A percentile compares a stretch with the other conserved stretches of the same genome.
Evolutionary conservation across 2,797 vertebrate genomes (phyloP).

Genomic region (Emys orbicularis): DNA sequence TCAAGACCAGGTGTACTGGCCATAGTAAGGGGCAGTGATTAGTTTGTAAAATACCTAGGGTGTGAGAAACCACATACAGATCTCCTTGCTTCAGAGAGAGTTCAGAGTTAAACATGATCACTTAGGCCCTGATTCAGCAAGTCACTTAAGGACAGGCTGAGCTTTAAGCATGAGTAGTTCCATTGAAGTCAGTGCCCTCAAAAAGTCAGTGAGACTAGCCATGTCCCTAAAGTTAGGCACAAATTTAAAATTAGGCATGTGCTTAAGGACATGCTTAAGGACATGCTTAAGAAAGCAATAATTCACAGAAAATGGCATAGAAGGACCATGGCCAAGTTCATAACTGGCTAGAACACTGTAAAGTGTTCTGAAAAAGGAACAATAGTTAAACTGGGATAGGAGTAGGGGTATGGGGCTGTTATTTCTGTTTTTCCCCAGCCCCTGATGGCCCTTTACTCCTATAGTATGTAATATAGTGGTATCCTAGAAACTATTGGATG

Average conservation of each 20-base stretch:
- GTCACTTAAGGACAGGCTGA: neutral
- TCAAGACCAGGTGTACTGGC: neutral
- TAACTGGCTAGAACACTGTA: neutral
- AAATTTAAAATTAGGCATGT: neutral
- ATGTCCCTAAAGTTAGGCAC: neutral
- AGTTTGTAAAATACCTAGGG: neutral
- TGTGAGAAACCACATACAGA: neutral
- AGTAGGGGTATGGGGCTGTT: neutral
- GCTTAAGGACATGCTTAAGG: neutral
- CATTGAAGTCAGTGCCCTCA: rapidly evolving
- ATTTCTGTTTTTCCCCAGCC: constrained; percentile 34
- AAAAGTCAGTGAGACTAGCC: neutral
- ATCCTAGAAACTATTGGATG: constrained; percentile 21
- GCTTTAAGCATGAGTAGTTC: neutral
- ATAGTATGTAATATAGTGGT: neutral
- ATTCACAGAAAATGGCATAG: neutral
- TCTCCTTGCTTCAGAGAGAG: neutral
- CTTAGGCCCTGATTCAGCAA: neutral
- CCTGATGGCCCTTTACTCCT: constrained; percentile 7
- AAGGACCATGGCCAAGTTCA: neutral
- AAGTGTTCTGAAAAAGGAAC: neutral
- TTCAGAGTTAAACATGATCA: neutral
- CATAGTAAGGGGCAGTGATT: neutral
- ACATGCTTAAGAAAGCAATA: neutral
- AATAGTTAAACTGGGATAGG: neutral